These are phyloP conservation scores for Phataginus tetradactyla DNA, from an alignment of 2,797 vertebrate species.

Conservation along the genomic window DNA sequence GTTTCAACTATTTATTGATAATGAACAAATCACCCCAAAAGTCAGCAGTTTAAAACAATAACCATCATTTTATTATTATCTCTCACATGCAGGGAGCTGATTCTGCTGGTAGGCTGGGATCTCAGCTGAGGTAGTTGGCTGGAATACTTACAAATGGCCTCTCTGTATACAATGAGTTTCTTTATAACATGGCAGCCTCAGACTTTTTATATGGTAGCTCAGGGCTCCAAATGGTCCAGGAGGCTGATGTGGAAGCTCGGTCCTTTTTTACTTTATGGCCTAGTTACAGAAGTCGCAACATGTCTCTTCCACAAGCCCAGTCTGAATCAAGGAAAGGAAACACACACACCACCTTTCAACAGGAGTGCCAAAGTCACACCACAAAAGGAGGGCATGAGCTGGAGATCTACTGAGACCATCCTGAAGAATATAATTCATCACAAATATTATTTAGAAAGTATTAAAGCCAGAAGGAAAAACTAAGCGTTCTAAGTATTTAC, in stretches of 20 bases:
- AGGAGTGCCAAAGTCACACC: not conserved
- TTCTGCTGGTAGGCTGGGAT: not conserved
- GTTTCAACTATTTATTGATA: not conserved
- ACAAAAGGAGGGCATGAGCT: not conserved
- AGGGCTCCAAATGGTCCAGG: not conserved
- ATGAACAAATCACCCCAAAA: not conserved
- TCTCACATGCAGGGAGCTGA: not conserved
- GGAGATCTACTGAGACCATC: not conserved
- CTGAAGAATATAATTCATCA: not conserved
- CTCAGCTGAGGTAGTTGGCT: not conserved
- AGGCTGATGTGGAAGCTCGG: not conserved
- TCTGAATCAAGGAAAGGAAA: not conserved
- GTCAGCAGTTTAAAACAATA: not conserved
- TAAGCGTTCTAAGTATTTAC: not conserved
- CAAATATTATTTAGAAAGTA: not conserved
- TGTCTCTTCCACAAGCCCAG: not conserved
- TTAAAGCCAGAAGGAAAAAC: not conserved
- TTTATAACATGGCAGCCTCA: not conserved
- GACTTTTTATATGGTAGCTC: not conserved
- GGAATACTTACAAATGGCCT: not conserved
- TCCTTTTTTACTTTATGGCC: not conserved
- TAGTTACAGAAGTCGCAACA: not conserved
- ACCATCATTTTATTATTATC: not conserved
- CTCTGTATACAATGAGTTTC: not conserved
- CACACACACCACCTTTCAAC: not conserved